Conservation (phyloP, 2,888 invertebrate species). For the Conops quadrifasciatus region DNA sequence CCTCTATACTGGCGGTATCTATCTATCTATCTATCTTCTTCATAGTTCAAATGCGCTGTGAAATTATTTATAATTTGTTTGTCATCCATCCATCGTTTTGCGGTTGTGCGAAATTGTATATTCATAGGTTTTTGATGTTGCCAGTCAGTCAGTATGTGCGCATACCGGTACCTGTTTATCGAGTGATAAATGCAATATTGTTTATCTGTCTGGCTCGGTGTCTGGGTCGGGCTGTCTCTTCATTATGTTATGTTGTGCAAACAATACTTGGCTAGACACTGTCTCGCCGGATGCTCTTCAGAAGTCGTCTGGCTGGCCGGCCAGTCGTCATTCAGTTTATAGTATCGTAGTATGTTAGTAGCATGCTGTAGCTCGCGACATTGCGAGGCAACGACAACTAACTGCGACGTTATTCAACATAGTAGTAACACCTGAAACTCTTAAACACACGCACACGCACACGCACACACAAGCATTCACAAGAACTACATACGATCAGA, state of each 20-base stretch:
- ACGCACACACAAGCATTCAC: slow-evolving; percentile 23
- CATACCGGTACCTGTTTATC: too few relatives aligned
- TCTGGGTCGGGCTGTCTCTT: slow-evolving; percentile 23
- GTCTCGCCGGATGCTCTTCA: slow-evolving; percentile 62
- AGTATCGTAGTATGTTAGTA: too few relatives aligned
- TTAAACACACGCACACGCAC: not conserved
- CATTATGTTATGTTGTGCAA: slow-evolving; percentile 41
- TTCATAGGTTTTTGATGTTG: too few relatives aligned
- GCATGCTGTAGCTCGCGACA: not conserved
- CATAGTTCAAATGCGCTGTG: too few relatives aligned
- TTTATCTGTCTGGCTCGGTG: slow-evolving; percentile 17
- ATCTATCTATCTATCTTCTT: too few relatives aligned
- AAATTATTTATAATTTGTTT: too few relatives aligned
- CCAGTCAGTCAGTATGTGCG: too few relatives aligned
- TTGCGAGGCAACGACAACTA: not conserved
- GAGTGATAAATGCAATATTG: too few relatives aligned
- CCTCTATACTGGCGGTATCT: too few relatives aligned
- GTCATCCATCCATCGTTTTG: too few relatives aligned
- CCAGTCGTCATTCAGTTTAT: not conserved
- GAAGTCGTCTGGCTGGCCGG: slow-evolving; percentile 35
- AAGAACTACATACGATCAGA: slow-evolving; percentile 30
- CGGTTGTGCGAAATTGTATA: too few relatives aligned
- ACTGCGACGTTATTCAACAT: slow-evolving; percentile 19
- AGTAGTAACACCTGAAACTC: slow-evolving; percentile 35
- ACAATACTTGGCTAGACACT: slow-evolving; percentile 60